Evolutionary conservation across 2,113 vertebrate genomes (phyloP).

Genomic region (Actinemys pallida): DNA sequence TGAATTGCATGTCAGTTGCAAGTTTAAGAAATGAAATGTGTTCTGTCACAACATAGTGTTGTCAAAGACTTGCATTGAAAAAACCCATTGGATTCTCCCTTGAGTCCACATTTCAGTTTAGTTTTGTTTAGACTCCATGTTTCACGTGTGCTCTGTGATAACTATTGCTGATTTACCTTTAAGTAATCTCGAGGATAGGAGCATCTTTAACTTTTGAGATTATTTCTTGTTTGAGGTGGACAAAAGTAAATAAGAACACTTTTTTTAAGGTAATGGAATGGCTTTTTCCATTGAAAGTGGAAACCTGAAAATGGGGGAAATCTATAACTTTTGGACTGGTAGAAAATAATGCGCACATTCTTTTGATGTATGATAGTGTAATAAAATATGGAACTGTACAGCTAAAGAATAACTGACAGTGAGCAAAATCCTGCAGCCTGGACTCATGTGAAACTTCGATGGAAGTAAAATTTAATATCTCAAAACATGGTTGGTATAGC

Average conservation of each 20-base stretch:
- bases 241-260: neutral
- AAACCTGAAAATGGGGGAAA: neutral
- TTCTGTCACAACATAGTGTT: constrained; percentile 13
- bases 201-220: neutral
- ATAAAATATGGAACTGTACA: neutral
- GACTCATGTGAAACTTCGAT: neutral
- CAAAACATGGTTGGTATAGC: constrained; percentile 11
- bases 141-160: neutral
- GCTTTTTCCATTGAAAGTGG: neutral
- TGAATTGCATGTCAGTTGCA: constrained; percentile 53
- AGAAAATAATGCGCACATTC: neutral
- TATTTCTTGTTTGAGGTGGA: neutral
- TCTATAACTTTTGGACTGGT: neutral
- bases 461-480: neutral
- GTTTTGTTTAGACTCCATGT: neutral
- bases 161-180: neutral
- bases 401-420: neutral
- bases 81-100: constrained; percentile 8
- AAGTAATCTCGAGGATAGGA: neutral
- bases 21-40: constrained; percentile 29
- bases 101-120: constrained; percentile 1
- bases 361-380: neutral
- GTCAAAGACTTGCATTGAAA: constrained; percentile 28
- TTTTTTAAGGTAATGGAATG: neutral
- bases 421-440: neutral